A percentile compares a stretch with the other conserved stretches of the same genome.
Conservation (phyloP, 1,140 invertebrate genomes). For the Pectinophora gossypiella region DNA sequence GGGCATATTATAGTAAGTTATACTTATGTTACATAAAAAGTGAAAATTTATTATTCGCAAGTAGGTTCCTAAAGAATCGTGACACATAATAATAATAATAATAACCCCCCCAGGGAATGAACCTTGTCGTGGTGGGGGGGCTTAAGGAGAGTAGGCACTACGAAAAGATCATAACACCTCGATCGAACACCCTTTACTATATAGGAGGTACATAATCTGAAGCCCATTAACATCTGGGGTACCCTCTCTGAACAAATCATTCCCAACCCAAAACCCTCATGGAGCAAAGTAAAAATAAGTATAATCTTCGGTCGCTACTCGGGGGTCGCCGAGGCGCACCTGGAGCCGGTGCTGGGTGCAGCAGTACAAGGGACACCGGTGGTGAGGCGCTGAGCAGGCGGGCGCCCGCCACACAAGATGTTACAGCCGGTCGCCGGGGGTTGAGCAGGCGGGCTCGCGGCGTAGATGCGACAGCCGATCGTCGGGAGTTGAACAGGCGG, state of each 20-base stretch:
- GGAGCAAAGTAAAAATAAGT: not conserved
- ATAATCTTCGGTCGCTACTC: conserved; percentile 4
- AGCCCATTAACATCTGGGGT: not conserved
- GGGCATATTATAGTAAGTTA: too few relatives aligned
- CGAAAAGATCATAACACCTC: too few relatives aligned
- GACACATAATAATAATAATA: too few relatives aligned
- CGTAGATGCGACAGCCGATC: not conserved
- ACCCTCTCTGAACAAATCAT: not conserved
- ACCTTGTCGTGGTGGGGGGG: too few relatives aligned
- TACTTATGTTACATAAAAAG: too few relatives aligned
- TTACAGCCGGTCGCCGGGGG: not conserved
- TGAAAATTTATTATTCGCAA: too few relatives aligned
- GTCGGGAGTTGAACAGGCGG: conserved; percentile 1
- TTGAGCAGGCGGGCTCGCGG: not conserved
- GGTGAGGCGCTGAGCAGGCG: not conserved
- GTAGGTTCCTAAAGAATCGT: too few relatives aligned
- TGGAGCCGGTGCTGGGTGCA: too few relatives aligned
- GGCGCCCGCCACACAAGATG: not conserved
- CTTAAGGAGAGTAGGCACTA: too few relatives aligned
- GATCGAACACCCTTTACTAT: too few relatives aligned
- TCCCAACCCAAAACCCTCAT: not conserved
- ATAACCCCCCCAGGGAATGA: too few relatives aligned
- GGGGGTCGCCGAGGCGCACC: conserved; percentile 8
- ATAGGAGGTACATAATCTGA: too few relatives aligned
- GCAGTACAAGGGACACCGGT: not conserved